Percentiles rank a stretch among this genome's conserved stretches.
These are phyloP conservation scores for Drosophila rhopaloa DNA, from an alignment of 1,140 invertebrate species.

Conservation along the genomic window DNA sequence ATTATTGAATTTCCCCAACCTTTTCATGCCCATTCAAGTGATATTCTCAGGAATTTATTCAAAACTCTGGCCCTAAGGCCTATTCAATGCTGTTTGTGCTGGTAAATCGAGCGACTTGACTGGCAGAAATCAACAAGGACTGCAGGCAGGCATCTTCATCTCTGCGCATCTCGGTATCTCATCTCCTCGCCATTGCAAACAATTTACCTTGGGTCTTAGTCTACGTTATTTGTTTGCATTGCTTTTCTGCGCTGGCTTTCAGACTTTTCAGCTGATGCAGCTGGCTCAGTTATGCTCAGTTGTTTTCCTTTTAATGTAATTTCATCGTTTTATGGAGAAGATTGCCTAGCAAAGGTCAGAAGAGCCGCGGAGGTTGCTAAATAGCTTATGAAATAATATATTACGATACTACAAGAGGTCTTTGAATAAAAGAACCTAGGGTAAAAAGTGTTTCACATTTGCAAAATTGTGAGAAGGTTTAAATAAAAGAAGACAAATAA, in stretches of 20 bases:
- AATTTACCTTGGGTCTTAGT: conserved; percentile 50
- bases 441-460: no score
- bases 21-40: neutral
- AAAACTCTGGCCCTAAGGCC: neutral
- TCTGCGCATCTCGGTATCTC: neutral
- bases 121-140: conserved; percentile 32
- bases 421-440: no score
- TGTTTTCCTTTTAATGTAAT: conserved; percentile 48
- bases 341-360: conserved; percentile 13
- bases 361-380: neutral
- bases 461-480: no score
- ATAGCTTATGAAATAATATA: neutral
- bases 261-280: conserved; percentile 27
- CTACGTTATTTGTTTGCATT: conserved; percentile 54
- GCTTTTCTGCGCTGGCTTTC: conserved; percentile 40
- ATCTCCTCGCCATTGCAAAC: conserved; percentile 14
- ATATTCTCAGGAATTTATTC: neutral
- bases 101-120: conserved; percentile 21
- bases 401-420: no score
- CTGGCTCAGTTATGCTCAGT: neutral
- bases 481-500: no score
- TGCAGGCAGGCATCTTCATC: conserved; percentile 9
- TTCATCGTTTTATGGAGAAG: conserved; percentile 38
- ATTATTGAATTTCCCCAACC: neutral
- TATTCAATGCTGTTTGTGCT: conserved; percentile 3